Percentiles rank a stretch among this genome's conserved stretches.
phyloP scores from a whole-genome alignment of 2,113 vertebrate species.

The Puffinus mauretanicus region DNA sequence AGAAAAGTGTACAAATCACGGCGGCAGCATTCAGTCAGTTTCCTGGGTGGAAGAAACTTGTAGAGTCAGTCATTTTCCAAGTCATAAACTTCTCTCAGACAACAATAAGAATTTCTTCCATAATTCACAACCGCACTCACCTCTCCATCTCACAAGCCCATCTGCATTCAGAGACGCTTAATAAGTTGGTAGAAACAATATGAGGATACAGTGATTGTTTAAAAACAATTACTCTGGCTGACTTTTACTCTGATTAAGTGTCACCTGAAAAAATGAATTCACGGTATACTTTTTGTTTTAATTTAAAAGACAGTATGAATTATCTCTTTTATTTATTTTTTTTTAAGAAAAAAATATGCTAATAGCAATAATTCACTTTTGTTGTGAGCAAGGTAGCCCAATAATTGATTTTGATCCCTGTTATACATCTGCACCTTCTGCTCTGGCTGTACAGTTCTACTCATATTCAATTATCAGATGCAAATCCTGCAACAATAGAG shows the following conservation, averaged over 20 bases:
- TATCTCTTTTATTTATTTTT: neutral
- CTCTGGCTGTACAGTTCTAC: neutral
- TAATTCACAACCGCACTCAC: neutral
- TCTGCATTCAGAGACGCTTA: conserved; percentile 22
- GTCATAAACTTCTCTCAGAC: neutral
- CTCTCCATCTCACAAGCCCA: neutral
- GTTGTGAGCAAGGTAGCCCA: neutral
- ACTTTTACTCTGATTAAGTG: neutral
- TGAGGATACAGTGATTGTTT: neutral
- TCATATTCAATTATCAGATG: neutral
- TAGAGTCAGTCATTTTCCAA: neutral
- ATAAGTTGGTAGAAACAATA: conserved; percentile 5
- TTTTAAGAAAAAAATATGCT: neutral
- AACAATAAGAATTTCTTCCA: neutral
- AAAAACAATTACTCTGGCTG: neutral
- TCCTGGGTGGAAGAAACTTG: neutral
- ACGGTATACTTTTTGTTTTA: neutral
- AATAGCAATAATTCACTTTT: neutral
- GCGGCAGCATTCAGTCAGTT: neutral
- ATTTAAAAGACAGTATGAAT: conserved; percentile 4
- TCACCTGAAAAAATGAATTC: neutral
- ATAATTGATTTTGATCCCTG: neutral
- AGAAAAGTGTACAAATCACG: neutral
- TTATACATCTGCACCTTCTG: neutral
- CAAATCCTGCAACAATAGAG: neutral